Evolutionary conservation across 92 coral and sea anemone species (phyloP), one percentile per base, ranked within the genome.

Genomic region (Zoanthus gigantus): DNA sequence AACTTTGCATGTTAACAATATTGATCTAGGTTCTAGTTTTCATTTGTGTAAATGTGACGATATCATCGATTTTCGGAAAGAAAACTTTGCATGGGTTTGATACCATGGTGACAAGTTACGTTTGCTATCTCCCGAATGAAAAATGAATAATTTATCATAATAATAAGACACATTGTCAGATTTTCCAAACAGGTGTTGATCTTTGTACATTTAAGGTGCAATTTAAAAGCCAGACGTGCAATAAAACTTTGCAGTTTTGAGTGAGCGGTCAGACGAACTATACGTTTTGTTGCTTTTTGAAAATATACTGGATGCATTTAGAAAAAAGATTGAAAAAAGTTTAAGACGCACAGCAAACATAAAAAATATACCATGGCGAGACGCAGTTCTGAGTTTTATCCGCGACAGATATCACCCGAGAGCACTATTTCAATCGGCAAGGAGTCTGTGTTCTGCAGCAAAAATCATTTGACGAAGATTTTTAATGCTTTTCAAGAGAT

Each of bases 401-500:
- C 85, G 6, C 85, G 85, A 16, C 85, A 81, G 52, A 65, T 31
- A 16, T 67, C 85, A n/a, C 74, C 85, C 4, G 85, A 46, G 30
- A 46, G 7, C 61, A 42, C 47, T 6, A 45, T 58, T n/a, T 52
- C 75, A 44, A 50, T 12, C 6, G 44, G 76, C 75, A 47, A 18
- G 23, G 85, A 81, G 23, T 28, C 74, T 30, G 13, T 71, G 18
- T 81, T 81, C 45, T 81, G 85, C 85, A 81, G 85, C 75, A 81
- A 81, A 30, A 81, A 46, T 13, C 85, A 81, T 48, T 50, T 46
- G 57, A 48, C 89, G n/a, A 86, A 75, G 9, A 79, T 71, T 32
- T 94, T 94, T 57, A 74, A 88, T 54, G 74, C 79, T 66, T 92
- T 96, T 45, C 76, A 84, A 84, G 95, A 95, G 37, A 93, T 96